A percentile compares a stretch with the other conserved stretches of the same genome.
These are phyloP conservation scores for Habrosyne pyritoides DNA, from an alignment of 2,888 invertebrate genomes.

Conservation along the genomic window DNA sequence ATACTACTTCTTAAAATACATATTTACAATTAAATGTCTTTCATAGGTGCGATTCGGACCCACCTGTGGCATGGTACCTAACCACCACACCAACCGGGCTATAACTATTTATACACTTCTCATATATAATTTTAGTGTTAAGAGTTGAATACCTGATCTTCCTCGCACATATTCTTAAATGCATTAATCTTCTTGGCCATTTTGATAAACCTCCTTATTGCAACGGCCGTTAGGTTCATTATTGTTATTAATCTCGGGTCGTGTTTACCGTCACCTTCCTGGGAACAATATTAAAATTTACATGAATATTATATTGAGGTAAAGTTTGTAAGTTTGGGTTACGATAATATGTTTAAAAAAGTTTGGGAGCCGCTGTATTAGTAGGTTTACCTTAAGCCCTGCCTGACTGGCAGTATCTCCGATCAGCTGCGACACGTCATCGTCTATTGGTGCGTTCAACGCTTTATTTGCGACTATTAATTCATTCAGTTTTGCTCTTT, in stretches of 20 bases:
- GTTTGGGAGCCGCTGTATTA: background rate
- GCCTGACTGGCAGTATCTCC: constrained; percentile 84
- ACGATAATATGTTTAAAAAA: too few relatives aligned
- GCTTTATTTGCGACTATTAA: constrained; percentile 94
- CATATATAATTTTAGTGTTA: too few relatives aligned
- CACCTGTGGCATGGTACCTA: too few relatives aligned
- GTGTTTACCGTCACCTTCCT: constrained; percentile 68
- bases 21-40: too few relatives aligned
- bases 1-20: too few relatives aligned
- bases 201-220: constrained; percentile 93
- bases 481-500: constrained; percentile 92
- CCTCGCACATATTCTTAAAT: constrained; percentile 96
- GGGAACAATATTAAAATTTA: constrained; percentile 13
- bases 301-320: too few relatives aligned
- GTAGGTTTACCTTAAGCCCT: constrained; percentile 54
- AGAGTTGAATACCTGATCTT: constrained; percentile 87
- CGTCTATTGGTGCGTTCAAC: constrained; percentile 91
- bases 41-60: too few relatives aligned
- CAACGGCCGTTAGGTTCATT: constrained; percentile 95
- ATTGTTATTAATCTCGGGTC: constrained; percentile 91
- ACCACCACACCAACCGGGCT: too few relatives aligned
- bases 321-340: too few relatives aligned
- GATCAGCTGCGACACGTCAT: constrained; percentile 88
- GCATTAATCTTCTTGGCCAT: constrained; percentile 94
- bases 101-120: too few relatives aligned